Base-by-base conservation (phyloP, 2,797 vertebrate species). In the Lindbergichthys nudifrons region DNA sequence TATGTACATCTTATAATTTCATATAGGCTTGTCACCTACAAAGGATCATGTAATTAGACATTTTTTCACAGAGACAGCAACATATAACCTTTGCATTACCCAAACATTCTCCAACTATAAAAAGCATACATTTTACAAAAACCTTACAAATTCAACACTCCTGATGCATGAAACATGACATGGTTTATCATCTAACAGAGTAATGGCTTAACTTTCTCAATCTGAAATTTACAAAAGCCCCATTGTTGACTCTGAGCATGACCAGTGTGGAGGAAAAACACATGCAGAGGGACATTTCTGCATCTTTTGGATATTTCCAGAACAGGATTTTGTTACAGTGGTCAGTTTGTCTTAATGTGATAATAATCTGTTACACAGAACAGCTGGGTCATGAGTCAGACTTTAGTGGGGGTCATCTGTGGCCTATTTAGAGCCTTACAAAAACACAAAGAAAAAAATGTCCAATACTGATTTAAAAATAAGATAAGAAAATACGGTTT, bases 1-100 rank as follows among this genome's bases (percentile, higher is more conserved):
- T 83, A 79, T 80, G 75, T 82, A 88, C 79, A 76, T 73, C 82
- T 80, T 75, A 88, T 85, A 85, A 78, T 59, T 82, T 68, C n/a
- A 70, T 75, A 63, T 56, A 80, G 72, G 82, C 77, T 82, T 75
- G 14, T 75, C 65, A 84, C 73, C 78, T 73, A 86, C 68, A 90
- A 65, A 76, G 77, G 69, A 74, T 61, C n/a, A 57, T 54, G 63
- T 45, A 48, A 80, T 80, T 36, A 70, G 57, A 78, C 69, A 41
- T 32, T 47, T 54, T 13, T 57, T 86, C 77, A 75, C 73, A 68
- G 10, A 66, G 32, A 69, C 57, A 75, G 36, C 66, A 79, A 82
- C 47, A 50, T 54, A 58, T 62, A 23, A 19, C 36, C 19, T 60
- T 78, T 60, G 72, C 45, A 71, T 71, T 21, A 82, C 69, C 71